phyloP scores from a whole-genome alignment of 2,113 vertebrate species.

The Phocoena phocoena region DNA sequence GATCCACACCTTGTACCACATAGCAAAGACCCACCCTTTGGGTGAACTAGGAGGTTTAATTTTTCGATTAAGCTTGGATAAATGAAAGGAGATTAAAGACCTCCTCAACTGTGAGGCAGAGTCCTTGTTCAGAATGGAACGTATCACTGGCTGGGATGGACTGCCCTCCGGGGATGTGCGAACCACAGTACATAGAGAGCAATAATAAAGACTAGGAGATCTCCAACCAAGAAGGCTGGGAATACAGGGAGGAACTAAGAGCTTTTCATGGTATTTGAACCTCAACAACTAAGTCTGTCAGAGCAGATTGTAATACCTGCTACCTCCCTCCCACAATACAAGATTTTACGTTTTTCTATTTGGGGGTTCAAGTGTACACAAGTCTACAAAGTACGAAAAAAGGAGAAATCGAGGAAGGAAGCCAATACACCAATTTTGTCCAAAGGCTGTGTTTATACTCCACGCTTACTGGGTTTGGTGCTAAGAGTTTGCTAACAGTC shows the following conservation, averaged over 20 bases:
- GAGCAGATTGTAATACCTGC: background rate
- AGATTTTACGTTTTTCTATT: background rate
- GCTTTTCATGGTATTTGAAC: background rate
- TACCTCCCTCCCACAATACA: background rate
- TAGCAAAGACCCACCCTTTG: background rate
- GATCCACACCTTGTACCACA: background rate
- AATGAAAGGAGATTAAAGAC: constrained; percentile 15
- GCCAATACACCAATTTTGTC: background rate
- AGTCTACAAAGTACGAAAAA: constrained; percentile 21
- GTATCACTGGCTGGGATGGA: too few relatives aligned
- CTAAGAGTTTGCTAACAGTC: constrained; percentile 45
- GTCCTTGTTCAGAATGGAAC: background rate
- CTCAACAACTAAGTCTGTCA: background rate
- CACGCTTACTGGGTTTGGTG: background rate
- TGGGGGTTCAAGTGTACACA: background rate
- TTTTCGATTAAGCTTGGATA: constrained; percentile 11
- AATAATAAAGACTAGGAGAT: background rate
- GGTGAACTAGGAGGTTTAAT: background rate
- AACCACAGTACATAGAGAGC: background rate
- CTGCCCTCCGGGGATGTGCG: background rate
- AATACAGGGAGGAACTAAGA: background rate
- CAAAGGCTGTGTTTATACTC: background rate
- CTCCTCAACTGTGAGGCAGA: background rate
- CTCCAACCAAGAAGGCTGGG: background rate
- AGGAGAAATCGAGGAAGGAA: background rate